Conservation (phyloP, 2,888 invertebrate species). For the Xestia rhomboidea region DNA sequence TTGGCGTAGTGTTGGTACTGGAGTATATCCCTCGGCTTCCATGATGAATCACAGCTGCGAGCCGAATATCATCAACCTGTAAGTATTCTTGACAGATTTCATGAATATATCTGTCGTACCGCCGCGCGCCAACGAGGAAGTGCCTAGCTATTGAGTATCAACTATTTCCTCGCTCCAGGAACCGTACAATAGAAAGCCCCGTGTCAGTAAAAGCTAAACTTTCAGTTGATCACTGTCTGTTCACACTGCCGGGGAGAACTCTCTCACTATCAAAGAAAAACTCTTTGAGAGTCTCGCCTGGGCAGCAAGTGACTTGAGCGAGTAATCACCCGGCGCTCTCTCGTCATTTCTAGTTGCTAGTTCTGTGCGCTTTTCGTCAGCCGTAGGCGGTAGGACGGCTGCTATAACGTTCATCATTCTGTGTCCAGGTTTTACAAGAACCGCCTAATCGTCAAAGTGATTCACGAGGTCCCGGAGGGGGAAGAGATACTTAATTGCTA, state of each 20-base stretch:
- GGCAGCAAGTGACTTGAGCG: background rate
- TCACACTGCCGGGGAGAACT: background rate
- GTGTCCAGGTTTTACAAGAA: constrained; percentile 92
- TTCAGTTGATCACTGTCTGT: background rate
- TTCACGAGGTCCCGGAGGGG: constrained; percentile 90
- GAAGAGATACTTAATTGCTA: constrained; percentile 96
- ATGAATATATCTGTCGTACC: too few relatives aligned
- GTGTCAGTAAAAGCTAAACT: background rate
- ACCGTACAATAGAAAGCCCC: background rate
- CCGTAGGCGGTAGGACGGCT: background rate
- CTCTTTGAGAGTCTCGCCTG: background rate
- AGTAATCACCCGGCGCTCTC: background rate
- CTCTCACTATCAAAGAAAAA: background rate
- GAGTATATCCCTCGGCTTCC: constrained; percentile 96
- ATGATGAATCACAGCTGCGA: constrained; percentile 98
- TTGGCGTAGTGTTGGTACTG: constrained; percentile 91
- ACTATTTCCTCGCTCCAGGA: background rate
- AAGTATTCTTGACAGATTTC: constrained; percentile 62
- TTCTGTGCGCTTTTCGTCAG: background rate
- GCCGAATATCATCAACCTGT: constrained; percentile 94
- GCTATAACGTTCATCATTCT: background rate
- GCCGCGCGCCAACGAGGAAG: background rate
- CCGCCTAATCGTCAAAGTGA: constrained; percentile 93
- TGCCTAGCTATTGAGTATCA: background rate
- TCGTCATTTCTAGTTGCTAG: background rate